Percentiles rank a stretch among this genome's conserved stretches.
Conservation (phyloP, 2,888 invertebrate species). For the Limnephilus rhombicus region DNA sequence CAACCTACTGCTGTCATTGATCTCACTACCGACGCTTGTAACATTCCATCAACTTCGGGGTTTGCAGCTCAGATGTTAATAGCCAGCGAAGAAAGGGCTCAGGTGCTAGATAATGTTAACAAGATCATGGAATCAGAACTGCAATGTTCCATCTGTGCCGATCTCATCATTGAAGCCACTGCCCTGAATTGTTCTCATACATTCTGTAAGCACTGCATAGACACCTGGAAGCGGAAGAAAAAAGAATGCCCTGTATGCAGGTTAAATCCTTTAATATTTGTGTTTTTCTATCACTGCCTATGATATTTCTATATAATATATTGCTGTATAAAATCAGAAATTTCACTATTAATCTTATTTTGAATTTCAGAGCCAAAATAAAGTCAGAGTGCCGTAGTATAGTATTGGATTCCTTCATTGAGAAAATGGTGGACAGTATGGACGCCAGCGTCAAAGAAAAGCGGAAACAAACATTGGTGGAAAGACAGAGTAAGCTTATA, state of each 20-base stretch:
- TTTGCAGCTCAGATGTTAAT: background rate
- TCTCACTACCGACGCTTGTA: slow-evolving; percentile 68
- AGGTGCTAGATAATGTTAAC: slow-evolving; percentile 71
- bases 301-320: too few species aligned
- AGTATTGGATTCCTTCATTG: slow-evolving; percentile 85
- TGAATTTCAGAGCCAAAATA: slow-evolving; percentile 71
- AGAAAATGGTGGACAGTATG: slow-evolving; percentile 82
- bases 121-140: slow-evolving; percentile 83
- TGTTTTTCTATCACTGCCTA: background rate
- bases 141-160: slow-evolving; percentile 86
- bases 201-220: slow-evolving; percentile 85
- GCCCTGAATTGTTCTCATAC: slow-evolving; percentile 86
- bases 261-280: slow-evolving; percentile 67
- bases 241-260: slow-evolving; percentile 86
- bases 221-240: slow-evolving; percentile 83
- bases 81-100: slow-evolving; percentile 26
- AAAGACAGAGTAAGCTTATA: slow-evolving; percentile 73
- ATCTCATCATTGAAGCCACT: slow-evolving; percentile 84
- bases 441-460: slow-evolving; percentile 79
- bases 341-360: background rate
- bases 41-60: slow-evolving; percentile 49
- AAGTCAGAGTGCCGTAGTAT: slow-evolving; percentile 79
- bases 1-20: slow-evolving; percentile 71
- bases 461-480: slow-evolving; percentile 76
- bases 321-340: background rate